These are phyloP conservation scores for Phalera bucephala DNA, from an alignment of 2,888 invertebrate genomes.

Conservation along the genomic window DNA sequence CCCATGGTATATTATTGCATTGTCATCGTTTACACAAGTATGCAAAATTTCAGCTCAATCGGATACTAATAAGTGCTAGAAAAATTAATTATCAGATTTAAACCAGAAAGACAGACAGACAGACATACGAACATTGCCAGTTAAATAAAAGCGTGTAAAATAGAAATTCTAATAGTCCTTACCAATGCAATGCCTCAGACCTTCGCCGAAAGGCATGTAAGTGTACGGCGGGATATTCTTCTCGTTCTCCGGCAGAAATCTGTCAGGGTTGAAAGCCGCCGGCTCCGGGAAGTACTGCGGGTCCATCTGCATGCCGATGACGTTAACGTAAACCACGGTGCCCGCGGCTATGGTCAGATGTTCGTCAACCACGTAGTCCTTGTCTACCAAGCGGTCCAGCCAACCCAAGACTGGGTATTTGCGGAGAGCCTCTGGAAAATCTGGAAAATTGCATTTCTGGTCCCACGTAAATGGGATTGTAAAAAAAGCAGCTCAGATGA, in stretches of 20 bases:
- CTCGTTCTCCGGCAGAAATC: constrained; percentile 82
- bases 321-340: constrained; percentile 48
- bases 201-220: constrained; percentile 81
- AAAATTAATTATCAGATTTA: constrained; percentile 3
- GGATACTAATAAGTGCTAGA: too few species aligned
- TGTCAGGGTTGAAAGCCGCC: constrained; percentile 74
- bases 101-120: not conserved
- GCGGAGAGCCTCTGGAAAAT: constrained; percentile 46
- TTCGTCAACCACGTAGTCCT: constrained; percentile 46
- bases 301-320: constrained; percentile 54
- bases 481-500: too few species aligned
- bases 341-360: constrained; percentile 44
- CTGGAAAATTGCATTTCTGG: too few species aligned
- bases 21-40: too few species aligned
- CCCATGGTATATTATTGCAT: too few species aligned
- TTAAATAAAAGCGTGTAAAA: not conserved
- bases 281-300: constrained; percentile 78
- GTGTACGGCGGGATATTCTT: constrained; percentile 46
- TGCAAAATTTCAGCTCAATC: too few species aligned
- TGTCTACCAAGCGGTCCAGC: constrained; percentile 44
- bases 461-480: too few species aligned
- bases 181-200: constrained; percentile 85
- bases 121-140: too few species aligned
- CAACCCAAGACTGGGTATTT: constrained; percentile 54
- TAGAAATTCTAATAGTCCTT: constrained; percentile 5